A percentile compares a stretch with the other conserved stretches of the same genome.
phyloP scores from a whole-genome alignment of 2,113 vertebrate genomes.

The Pipra filicauda region DNA sequence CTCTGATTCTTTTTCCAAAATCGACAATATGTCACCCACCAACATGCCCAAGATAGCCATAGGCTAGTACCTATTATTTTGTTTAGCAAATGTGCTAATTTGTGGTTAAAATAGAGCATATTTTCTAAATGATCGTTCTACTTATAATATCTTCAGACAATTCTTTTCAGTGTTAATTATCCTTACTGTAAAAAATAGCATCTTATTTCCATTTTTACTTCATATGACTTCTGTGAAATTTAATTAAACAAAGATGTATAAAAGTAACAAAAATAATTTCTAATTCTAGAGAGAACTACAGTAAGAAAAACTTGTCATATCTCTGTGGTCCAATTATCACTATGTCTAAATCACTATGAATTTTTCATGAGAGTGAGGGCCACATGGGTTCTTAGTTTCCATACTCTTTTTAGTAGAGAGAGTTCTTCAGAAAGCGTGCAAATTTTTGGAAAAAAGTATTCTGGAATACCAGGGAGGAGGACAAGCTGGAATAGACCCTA shows the following conservation, averaged over 20 bases:
- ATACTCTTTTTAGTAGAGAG: not conserved
- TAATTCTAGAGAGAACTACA: not conserved
- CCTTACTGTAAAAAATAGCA: not conserved
- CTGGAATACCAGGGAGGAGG: not conserved
- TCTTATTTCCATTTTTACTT: not conserved
- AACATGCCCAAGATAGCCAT: not conserved
- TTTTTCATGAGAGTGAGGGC: not conserved
- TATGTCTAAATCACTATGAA: not conserved
- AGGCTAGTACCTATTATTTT: not conserved
- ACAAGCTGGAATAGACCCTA: not conserved
- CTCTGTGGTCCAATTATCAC: constrained; percentile 16
- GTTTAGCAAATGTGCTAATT: not conserved
- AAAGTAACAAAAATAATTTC: not conserved
- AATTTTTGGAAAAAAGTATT: not conserved
- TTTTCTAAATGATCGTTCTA: not conserved
- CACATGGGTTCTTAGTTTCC: not conserved
- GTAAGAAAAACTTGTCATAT: not conserved
- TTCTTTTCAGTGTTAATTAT: not conserved
- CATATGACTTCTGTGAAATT: not conserved
- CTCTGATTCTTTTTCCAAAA: not conserved
- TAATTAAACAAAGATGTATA: not conserved
- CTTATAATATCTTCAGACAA: not conserved
- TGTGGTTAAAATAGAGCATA: not conserved
- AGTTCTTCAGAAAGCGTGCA: not conserved
- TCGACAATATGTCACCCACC: not conserved